Evolutionary conservation across 92 coral and sea anemone genomes (phyloP).

Genomic region (Metridium senile): DNA sequence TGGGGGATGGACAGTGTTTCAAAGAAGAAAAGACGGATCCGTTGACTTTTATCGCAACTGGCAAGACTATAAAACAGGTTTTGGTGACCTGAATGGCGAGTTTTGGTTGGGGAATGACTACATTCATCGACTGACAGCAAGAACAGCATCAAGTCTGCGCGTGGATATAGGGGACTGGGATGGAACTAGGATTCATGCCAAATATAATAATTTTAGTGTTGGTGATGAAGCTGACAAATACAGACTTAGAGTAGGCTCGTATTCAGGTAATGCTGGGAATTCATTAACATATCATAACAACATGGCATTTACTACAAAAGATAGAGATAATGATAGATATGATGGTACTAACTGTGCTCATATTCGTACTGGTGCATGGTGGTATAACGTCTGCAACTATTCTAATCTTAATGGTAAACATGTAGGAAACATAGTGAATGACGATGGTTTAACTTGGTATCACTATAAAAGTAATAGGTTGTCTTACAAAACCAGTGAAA

Average conservation of each 20-base stretch:
- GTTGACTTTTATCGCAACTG: slow-evolving; percentile 3
- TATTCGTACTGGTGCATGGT: slow-evolving; percentile 2
- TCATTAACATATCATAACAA: background rate
- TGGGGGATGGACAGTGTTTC: slow-evolving; percentile 40
- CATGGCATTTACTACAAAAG: background rate
- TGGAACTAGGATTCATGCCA: background rate
- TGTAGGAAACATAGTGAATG: background rate
- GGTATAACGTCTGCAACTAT: background rate
- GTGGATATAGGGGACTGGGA: slow-evolving; percentile 11
- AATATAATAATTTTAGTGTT: slow-evolving; percentile 1
- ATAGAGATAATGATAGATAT: background rate
- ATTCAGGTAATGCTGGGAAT: slow-evolving; percentile 9
- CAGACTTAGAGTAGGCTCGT: slow-evolving; percentile 2
- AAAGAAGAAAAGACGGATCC: slow-evolving; percentile 10
- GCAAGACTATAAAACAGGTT: slow-evolving; percentile 5
- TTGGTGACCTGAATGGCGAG: slow-evolving; percentile 1
- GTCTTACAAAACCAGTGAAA: background rate
- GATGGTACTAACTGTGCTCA: background rate
- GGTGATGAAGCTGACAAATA: background rate
- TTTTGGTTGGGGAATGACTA: slow-evolving; percentile 15
- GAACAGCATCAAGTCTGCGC: background rate
- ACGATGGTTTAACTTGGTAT: background rate
- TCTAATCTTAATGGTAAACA: slow-evolving; percentile 1
- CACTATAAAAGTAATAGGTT: background rate
- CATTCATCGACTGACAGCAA: slow-evolving; percentile 3